Percentiles rank a stretch among this genome's conserved stretches.
Evolutionary conservation across 1,140 invertebrate species (phyloP).

Genomic region (Hypothenemus hampei): DNA sequence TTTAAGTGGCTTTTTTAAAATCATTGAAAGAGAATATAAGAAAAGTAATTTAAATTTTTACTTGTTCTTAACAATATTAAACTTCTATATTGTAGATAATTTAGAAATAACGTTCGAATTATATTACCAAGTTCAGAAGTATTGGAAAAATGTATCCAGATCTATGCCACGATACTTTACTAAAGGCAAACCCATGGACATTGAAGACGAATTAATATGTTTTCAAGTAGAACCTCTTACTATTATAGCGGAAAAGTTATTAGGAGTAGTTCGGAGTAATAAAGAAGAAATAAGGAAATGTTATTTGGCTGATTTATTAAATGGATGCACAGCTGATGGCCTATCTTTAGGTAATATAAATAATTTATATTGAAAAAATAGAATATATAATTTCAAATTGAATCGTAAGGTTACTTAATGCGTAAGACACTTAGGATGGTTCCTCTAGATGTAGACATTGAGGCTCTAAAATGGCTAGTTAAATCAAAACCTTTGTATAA

Average conservation of each 20-base stretch:
- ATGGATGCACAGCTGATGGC: conserved; percentile 3
- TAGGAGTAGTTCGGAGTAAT: conserved; percentile 6
- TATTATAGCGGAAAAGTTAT: conserved; percentile 18
- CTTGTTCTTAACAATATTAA: not conserved
- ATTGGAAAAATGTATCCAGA: conserved; percentile 23
- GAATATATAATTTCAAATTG: not conserved
- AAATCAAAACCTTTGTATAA: conserved; percentile 20
- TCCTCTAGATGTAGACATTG: conserved; percentile 13
- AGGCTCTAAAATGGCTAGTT: conserved; percentile 11
- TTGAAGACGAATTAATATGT: conserved; percentile 24
- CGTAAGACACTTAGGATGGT: conserved; percentile 4
- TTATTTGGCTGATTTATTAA: conserved; percentile 16
- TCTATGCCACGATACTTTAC: conserved; percentile 23
- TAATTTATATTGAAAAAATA: not conserved
- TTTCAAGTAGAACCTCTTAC: conserved; percentile 21
- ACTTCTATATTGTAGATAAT: conserved; percentile 11
- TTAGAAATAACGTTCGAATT: conserved; percentile 16
- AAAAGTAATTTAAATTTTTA: conserved; percentile 16
- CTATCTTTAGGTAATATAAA: conserved; percentile 11
- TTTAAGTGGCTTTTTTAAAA: conserved; percentile 18
- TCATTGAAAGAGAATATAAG: conserved; percentile 16
- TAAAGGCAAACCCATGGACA: conserved; percentile 19
- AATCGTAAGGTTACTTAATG: conserved; percentile 24
- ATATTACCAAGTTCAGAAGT: conserved; percentile 20
- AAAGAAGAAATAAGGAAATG: conserved; percentile 22